A percentile compares a stretch with the other conserved stretches of the same genome.
phyloP scores from a whole-genome alignment of 2,113 vertebrate genomes.

The Planiliza haematocheilus region DNA sequence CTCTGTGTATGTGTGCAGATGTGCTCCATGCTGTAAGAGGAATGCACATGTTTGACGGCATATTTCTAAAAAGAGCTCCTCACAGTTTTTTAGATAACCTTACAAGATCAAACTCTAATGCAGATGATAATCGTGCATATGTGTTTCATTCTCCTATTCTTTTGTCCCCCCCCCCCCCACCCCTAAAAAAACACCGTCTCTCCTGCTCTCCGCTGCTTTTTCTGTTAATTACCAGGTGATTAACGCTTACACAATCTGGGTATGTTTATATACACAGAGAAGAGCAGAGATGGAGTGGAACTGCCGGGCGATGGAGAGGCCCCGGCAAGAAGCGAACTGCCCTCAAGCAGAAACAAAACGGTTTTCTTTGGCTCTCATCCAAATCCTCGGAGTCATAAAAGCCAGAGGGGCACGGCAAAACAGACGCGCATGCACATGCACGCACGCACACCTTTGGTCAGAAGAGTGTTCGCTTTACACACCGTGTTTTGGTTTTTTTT shows the following conservation, averaged over 20 bases:
- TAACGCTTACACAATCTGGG: conserved; percentile 52
- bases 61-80: conserved; percentile 10
- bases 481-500: conserved; percentile 17
- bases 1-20: not conserved
- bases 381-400: conserved; percentile 61
- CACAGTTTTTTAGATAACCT: not conserved
- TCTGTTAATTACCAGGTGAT: conserved; percentile 65
- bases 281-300: conserved; percentile 40
- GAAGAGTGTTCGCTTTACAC: conserved; percentile 42
- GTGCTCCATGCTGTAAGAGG: conserved; percentile 3
- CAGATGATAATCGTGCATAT: not conserved
- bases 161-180: not conserved
- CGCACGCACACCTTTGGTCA: conserved; percentile 39
- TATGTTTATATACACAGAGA: conserved; percentile 56
- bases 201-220: conserved; percentile 1
- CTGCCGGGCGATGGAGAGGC: conserved; percentile 31
- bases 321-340: conserved; percentile 39
- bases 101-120: not conserved
- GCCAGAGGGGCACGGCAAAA: conserved; percentile 29
- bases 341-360: conserved; percentile 70
- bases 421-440: not conserved
- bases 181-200: conserved; percentile 4
- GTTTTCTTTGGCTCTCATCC: conserved; percentile 68
- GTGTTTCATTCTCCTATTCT: not conserved
- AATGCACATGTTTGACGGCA: conserved; percentile 45